Conservation (phyloP, 2,888 invertebrate genomes). For the Acanthococcus lagerstroemiae region DNA sequence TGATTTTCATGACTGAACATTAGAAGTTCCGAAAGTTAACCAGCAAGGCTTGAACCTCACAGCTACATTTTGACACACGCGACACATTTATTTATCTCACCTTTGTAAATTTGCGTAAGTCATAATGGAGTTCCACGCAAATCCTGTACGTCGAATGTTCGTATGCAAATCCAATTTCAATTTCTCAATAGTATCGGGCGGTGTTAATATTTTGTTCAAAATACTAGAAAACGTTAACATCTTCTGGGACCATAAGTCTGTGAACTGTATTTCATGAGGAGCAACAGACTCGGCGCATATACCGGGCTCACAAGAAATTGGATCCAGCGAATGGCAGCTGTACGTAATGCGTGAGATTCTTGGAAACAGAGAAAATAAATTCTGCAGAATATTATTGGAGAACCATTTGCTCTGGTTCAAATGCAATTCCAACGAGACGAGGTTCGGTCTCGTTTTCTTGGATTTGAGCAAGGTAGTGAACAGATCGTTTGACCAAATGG, state of each 20-base stretch:
- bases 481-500: background rate
- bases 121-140: background rate
- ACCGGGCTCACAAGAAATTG: background rate
- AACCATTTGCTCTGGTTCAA: background rate
- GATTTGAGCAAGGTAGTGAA: background rate
- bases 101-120: background rate
- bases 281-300: background rate
- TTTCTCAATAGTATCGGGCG: background rate
- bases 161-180: background rate
- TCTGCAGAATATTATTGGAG: background rate
- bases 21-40: too few relatives aligned
- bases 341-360: background rate
- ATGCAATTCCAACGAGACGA: background rate
- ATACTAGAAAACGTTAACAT: background rate
- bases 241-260: background rate
- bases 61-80: background rate
- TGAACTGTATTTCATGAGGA: background rate
- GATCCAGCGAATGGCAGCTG: background rate
- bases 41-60: too few relatives aligned
- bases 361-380: background rate
- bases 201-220: background rate
- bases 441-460: background rate
- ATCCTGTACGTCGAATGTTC: background rate
- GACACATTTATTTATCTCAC: background rate
- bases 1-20: too few relatives aligned